Evolutionary conservation across 2,888 invertebrate genomes (phyloP).

Genomic region (Acronicta leporina): DNA sequence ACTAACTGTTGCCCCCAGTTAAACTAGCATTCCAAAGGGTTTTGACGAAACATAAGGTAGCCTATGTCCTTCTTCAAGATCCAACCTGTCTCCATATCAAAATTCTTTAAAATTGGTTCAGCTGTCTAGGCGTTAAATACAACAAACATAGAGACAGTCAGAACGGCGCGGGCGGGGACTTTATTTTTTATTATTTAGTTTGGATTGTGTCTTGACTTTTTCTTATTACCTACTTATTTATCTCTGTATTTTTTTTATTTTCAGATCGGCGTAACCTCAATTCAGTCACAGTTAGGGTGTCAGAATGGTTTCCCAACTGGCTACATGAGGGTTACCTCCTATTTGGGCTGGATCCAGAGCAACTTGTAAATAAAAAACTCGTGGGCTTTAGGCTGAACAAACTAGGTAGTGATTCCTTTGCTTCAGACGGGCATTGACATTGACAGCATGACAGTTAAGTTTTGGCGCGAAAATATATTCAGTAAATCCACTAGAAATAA

Average conservation of each 20-base stretch:
- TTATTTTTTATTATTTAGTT: too few species aligned
- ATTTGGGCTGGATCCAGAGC: conserved; percentile 17
- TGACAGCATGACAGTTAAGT: neutral
- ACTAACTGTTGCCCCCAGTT: too few species aligned
- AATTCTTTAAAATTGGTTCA: too few species aligned
- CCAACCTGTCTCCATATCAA: too few species aligned
- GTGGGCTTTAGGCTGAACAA: neutral
- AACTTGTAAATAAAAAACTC: conserved; percentile 15
- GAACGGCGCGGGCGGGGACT: too few species aligned
- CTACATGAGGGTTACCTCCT: conserved; percentile 22
- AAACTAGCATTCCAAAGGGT: too few species aligned
- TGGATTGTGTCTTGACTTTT: too few species aligned
- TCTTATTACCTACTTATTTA: too few species aligned
- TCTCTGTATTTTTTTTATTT: conserved; percentile 1
- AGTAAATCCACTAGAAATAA: neutral
- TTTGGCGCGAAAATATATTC: neutral
- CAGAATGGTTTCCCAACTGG: conserved; percentile 26
- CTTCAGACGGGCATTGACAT: neutral
- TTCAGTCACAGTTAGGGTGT: conserved; percentile 26
- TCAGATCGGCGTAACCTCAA: conserved; percentile 32
- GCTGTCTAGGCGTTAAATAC: too few species aligned
- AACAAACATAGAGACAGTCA: too few species aligned
- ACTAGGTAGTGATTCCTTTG: neutral
- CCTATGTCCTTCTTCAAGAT: too few species aligned
- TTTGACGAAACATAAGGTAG: too few species aligned